A percentile compares a stretch with the other conserved stretches of the same genome.
Conservation (phyloP, 2,888 invertebrate species). For the Chalcis sispes region DNA sequence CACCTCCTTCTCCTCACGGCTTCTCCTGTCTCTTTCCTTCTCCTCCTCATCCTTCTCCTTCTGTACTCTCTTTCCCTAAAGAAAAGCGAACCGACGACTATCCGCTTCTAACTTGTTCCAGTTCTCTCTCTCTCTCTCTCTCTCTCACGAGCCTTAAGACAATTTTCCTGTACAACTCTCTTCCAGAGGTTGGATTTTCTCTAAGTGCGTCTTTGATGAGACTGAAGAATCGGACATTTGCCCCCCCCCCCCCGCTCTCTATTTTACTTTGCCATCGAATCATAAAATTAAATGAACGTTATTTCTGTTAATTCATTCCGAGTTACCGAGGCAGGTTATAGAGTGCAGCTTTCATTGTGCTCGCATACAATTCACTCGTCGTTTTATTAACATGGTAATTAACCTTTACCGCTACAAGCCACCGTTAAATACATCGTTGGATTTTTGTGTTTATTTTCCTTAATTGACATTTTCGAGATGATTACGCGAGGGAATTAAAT, state of each 20-base stretch:
- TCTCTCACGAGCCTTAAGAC: slow-evolving; percentile 27
- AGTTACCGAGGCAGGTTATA: slow-evolving; percentile 3
- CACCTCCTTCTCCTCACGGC: slow-evolving; percentile 17
- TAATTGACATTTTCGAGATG: no score
- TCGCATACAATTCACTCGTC: no score
- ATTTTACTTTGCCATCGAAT: neutral
- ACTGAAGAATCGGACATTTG: slow-evolving; percentile 9
- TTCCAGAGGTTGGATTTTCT: slow-evolving; percentile 18
- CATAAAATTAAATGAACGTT: slow-evolving; percentile 28
- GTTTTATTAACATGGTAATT: no score
- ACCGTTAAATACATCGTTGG: no score
- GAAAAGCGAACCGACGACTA: slow-evolving; percentile 20
- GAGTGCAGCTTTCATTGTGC: no score
- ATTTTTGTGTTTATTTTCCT: no score
- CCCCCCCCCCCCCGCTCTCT: neutral
- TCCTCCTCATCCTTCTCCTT: neutral
- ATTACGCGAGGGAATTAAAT: no score
- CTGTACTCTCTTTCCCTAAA: slow-evolving; percentile 3
- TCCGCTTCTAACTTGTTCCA: no score
- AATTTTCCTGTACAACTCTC: slow-evolving; percentile 50
- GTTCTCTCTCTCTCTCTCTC: slow-evolving; percentile 11
- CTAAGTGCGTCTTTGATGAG: slow-evolving; percentile 29
- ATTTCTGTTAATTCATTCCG: slow-evolving; percentile 20
- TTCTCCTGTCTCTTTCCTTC: neutral
- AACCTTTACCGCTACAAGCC: no score